These are phyloP conservation scores for Palythoa grandis DNA, from an alignment of 92 coral and sea anemone genomes.

Conservation along the genomic window DNA sequence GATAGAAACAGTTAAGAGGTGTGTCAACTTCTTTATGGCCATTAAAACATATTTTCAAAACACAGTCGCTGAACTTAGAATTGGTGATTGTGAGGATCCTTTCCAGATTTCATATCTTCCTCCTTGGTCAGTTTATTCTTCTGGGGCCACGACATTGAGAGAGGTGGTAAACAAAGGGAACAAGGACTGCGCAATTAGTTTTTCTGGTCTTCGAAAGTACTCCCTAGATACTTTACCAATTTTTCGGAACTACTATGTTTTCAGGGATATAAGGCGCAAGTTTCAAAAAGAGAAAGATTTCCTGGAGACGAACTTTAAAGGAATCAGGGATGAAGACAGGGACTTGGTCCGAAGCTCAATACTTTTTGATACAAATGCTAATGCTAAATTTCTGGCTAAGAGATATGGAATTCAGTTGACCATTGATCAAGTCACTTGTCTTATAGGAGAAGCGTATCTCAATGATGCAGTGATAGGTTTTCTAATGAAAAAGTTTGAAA, in stretches of 20 bases:
- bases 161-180: neutral
- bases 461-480: conserved; percentile 23
- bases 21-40: no score
- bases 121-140: conserved; percentile 32
- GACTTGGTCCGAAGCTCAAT: conserved; percentile 1
- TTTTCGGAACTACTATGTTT: neutral
- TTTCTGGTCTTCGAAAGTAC: conserved; percentile 22
- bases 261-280: conserved; percentile 31
- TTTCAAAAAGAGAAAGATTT: conserved; percentile 27
- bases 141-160: conserved; percentile 32
- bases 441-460: conserved; percentile 37
- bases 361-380: conserved; percentile 8
- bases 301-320: conserved; percentile 29
- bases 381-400: conserved; percentile 7
- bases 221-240: neutral
- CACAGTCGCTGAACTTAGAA: conserved; percentile 14
- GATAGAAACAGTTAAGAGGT: no score
- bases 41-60: no score
- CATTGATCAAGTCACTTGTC: conserved; percentile 40
- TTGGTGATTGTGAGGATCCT: conserved; percentile 36
- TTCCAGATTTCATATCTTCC: conserved; percentile 28
- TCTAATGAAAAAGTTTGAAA: conserved; percentile 43
- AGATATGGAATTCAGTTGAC: conserved; percentile 50
- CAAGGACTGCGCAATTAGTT: conserved; percentile 8
- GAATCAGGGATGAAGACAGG: conserved; percentile 33